Conservation (phyloP, 1,140 invertebrate species). For the Elymnias hypermnestra region DNA sequence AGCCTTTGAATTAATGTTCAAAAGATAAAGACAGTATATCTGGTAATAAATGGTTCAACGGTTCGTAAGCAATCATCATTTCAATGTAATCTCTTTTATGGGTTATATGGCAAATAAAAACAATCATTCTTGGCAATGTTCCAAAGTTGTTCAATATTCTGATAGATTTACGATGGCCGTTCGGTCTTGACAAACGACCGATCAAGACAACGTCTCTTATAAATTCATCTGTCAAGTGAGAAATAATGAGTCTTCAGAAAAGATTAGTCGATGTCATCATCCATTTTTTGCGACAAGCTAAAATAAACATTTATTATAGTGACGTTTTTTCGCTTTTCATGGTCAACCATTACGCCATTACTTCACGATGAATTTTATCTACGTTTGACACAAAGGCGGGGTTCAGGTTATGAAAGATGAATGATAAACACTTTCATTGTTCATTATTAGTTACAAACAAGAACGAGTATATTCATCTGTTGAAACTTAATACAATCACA, state of each 20-base stretch:
- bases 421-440: no score
- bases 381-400: no score
- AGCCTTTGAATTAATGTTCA: no score
- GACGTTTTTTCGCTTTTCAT: slow-evolving; percentile 1
- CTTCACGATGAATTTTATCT: no score
- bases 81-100: slow-evolving; percentile 1
- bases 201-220: slow-evolving; percentile 29
- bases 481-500: no score
- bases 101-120: slow-evolving; percentile 1
- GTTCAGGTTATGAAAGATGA: no score
- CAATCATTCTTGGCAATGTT: slow-evolving; percentile 9
- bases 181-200: slow-evolving; percentile 26
- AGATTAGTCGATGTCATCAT: slow-evolving; percentile 26
- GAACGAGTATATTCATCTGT: no score
- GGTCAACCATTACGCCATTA: slow-evolving; percentile 1
- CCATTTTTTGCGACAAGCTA: slow-evolving; percentile 2
- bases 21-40: no score
- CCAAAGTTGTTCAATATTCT: slow-evolving; percentile 24
- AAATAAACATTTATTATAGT: neutral
- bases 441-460: no score
- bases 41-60: no score
- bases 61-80: neutral
- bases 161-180: slow-evolving; percentile 24
- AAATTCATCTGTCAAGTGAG: slow-evolving; percentile 41
- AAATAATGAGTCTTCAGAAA: slow-evolving; percentile 38